Conservation (phyloP, 2,888 invertebrate genomes). For the Eilema griseolum region DNA sequence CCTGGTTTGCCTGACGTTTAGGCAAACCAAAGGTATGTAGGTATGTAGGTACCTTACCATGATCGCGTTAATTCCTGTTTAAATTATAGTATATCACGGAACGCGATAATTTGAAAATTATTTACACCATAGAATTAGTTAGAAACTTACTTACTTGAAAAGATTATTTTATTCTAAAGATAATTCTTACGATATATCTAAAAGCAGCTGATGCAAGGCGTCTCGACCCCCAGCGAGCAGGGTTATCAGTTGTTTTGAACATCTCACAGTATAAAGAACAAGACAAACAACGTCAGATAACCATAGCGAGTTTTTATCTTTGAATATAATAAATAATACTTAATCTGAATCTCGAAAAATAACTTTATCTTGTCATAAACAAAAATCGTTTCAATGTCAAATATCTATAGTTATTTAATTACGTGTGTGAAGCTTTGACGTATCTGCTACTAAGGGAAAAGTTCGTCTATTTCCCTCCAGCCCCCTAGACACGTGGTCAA, state of each 20-base stretch:
- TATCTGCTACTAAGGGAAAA: background rate
- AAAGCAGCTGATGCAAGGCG: constrained; percentile 71
- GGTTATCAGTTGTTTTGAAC: constrained; percentile 70
- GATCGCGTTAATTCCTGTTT: no score
- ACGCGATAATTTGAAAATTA: no score
- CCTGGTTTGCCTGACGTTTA: no score
- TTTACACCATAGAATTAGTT: no score
- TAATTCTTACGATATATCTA: constrained; percentile 43
- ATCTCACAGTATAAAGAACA: constrained; percentile 57
- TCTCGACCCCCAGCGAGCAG: constrained; percentile 69
- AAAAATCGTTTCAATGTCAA: background rate
- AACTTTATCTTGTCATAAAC: background rate
- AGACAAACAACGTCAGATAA: constrained; percentile 52
- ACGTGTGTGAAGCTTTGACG: background rate
- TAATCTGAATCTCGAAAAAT: background rate
- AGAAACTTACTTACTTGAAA: background rate
- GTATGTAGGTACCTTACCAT: no score
- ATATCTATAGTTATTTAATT: background rate
- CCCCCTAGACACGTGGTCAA: no score
- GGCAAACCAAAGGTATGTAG: no score
- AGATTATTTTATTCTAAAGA: background rate
- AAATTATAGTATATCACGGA: no score
- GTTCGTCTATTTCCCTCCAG: no score
- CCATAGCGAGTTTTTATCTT: constrained; percentile 23
- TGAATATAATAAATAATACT: constrained; percentile 26